A percentile compares a stretch with the other conserved stretches of the same genome.
Conservation (phyloP, 92 coral and sea anemone species). For the Porites rus region DNA sequence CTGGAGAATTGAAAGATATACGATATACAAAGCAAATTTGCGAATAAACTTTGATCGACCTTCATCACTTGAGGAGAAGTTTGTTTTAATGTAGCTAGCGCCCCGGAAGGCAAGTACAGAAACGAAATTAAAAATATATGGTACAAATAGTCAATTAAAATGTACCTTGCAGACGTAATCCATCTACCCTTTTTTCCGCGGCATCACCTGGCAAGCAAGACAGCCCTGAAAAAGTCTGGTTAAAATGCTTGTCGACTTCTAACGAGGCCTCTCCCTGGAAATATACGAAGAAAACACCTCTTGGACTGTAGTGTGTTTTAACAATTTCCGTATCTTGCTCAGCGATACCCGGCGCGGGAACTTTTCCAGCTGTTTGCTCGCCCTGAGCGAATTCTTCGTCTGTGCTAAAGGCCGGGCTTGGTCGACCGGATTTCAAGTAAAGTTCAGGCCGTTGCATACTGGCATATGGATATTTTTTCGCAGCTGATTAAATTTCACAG, state of each 20-base stretch:
- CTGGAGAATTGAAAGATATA: too few species aligned
- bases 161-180: conserved; percentile 35
- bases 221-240: conserved; percentile 16
- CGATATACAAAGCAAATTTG: too few species aligned
- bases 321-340: conserved; percentile 16
- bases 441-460: conserved; percentile 19
- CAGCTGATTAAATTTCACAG: too few species aligned
- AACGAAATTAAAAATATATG: not conserved
- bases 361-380: conserved; percentile 22
- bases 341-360: too few species aligned
- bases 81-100: not conserved
- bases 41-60: too few species aligned
- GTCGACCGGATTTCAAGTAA: conserved; percentile 6
- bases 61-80: too few species aligned
- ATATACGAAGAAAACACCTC: conserved; percentile 37
- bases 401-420: not conserved
- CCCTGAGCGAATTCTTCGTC: not conserved
- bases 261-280: conserved; percentile 47
- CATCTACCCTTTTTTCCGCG: not conserved
- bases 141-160: not conserved
- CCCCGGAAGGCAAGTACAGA: not conserved
- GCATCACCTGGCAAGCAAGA: conserved; percentile 14
- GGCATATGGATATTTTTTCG: not conserved
- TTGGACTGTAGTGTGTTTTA: conserved; percentile 40
- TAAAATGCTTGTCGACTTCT: conserved; percentile 64